These are phyloP conservation scores for Channa striata DNA, from an alignment of 2,797 vertebrate species.

Conservation along the genomic window DNA sequence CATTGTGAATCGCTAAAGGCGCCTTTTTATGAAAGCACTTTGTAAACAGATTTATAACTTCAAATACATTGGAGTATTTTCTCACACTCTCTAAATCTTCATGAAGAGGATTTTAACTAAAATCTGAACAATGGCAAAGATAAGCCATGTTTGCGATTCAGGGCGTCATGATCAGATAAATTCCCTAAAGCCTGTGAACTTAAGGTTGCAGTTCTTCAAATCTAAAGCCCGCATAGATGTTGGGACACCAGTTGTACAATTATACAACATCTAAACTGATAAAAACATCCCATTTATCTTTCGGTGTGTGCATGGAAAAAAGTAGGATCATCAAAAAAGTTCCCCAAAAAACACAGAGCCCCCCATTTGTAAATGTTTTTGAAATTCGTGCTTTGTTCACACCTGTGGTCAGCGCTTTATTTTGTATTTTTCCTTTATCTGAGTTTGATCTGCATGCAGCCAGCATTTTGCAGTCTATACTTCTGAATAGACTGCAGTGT, in stretches of 20 bases:
- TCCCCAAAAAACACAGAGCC: conserved; percentile 51
- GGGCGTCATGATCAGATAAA: conserved; percentile 73
- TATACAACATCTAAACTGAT: conserved; percentile 78
- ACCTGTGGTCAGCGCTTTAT: conserved; percentile 77
- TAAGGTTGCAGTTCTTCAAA: conserved; percentile 71
- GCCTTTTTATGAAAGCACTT: conserved; percentile 29
- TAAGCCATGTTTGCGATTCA: conserved; percentile 69
- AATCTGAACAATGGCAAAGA: conserved; percentile 56
- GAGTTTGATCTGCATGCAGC: conserved; percentile 75
- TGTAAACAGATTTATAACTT: conserved; percentile 51
- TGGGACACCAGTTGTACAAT: conserved; percentile 75
- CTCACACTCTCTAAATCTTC: conserved; percentile 66
- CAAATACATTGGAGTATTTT: conserved; percentile 48
- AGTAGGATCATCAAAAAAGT: conserved; percentile 69
- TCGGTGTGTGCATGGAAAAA: conserved; percentile 54
- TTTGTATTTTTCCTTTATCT: conserved; percentile 76
- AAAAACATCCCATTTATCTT: conserved; percentile 74
- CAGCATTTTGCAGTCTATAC: conserved; percentile 79
- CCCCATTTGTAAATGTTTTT: conserved; percentile 73
- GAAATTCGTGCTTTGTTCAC: conserved; percentile 76
- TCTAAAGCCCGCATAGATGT: conserved; percentile 67
- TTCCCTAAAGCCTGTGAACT: conserved; percentile 67
- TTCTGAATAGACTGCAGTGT: conserved; percentile 81
- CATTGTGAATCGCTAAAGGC: conserved; percentile 10
- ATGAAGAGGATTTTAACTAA: conserved; percentile 56